Conservation (phyloP, 2,888 invertebrate genomes). For the Yponomeuta cagnagella region DNA sequence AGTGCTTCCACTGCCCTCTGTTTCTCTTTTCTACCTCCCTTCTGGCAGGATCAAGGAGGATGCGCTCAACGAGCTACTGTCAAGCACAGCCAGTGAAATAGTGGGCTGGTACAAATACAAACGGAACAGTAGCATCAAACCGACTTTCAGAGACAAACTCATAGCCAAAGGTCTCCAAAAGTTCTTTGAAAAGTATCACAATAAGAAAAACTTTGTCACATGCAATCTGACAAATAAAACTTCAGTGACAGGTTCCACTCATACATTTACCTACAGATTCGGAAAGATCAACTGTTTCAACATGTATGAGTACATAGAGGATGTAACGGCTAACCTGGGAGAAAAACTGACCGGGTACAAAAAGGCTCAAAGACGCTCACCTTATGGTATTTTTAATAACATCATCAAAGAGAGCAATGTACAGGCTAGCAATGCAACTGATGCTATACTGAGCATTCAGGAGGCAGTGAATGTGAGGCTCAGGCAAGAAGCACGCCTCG, state of each 20-base stretch:
- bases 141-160: constrained; percentile 78
- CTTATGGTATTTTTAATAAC: constrained; percentile 58
- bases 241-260: constrained; percentile 73
- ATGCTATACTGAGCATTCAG: constrained; percentile 62
- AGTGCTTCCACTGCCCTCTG: constrained; percentile 75
- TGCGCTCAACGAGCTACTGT: constrained; percentile 68
- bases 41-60: constrained; percentile 75
- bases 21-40: constrained; percentile 74
- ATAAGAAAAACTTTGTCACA: constrained; percentile 77
- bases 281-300: constrained; percentile 73
- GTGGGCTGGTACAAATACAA: constrained; percentile 83
- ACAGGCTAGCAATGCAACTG: constrained; percentile 48
- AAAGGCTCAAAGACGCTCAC: constrained; percentile 45
- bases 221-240: constrained; percentile 75
- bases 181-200: constrained; percentile 69
- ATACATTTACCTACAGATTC: constrained; percentile 78
- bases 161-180: constrained; percentile 78
- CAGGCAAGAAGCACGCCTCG: constrained; percentile 53
- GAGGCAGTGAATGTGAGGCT: constrained; percentile 60
- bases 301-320: constrained; percentile 70
- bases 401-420: constrained; percentile 60
- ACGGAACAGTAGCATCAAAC: constrained; percentile 66
- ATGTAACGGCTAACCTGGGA: constrained; percentile 72
- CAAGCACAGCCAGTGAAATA: constrained; percentile 70
- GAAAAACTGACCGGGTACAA: constrained; percentile 68